phyloP scores from a whole-genome alignment of 2,797 vertebrate species.

The Gymnothorax javanicus region DNA sequence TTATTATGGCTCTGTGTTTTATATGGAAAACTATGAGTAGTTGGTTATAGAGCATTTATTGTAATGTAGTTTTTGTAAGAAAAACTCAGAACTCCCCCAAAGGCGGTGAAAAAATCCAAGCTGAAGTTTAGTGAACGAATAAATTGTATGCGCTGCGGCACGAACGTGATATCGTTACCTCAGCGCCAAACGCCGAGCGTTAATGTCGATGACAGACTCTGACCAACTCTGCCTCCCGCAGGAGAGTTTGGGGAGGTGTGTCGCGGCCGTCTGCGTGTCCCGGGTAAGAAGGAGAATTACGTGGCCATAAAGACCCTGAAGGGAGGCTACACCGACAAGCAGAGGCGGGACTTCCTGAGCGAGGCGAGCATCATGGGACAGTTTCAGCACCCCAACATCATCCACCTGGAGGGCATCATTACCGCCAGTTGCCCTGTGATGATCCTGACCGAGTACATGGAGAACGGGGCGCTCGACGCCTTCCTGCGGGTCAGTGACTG shows the following conservation, averaged over 20 bases:
- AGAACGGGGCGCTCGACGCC: slow-evolving; percentile 69
- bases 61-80: no score
- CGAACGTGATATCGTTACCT: no score
- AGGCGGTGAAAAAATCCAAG: no score
- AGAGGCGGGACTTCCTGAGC: slow-evolving; percentile 88
- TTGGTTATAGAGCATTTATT: no score
- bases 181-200: no score
- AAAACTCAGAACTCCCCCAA: no score
- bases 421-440: slow-evolving; percentile 68
- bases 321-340: slow-evolving; percentile 77
- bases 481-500: slow-evolving; percentile 57
- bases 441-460: slow-evolving; percentile 74
- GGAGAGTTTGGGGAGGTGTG: not conserved
- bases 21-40: no score
- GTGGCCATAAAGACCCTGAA: not conserved
- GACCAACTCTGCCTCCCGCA: not conserved
- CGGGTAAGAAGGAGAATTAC: not conserved
- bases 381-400: slow-evolving; percentile 80
- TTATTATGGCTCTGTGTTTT: not conserved
- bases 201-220: not conserved
- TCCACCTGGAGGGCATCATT: slow-evolving; percentile 67
- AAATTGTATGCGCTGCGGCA: no score
- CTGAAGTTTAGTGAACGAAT: no score
- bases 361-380: slow-evolving; percentile 98
- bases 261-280: not conserved